Evolutionary conservation across 2,888 invertebrate species (phyloP).

Genomic region (Chymomyza procnemis): DNA sequence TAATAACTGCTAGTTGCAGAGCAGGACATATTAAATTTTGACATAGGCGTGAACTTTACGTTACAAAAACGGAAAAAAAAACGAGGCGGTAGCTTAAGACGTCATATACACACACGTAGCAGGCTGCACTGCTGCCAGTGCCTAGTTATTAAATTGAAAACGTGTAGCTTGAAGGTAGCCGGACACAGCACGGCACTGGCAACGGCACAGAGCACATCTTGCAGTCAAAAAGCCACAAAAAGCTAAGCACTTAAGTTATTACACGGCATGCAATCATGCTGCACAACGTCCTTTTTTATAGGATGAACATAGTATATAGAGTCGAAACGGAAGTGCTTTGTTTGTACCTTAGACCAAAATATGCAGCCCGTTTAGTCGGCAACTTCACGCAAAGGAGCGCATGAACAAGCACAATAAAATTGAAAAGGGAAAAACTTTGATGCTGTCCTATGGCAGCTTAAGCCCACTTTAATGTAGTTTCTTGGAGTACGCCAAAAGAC

Average conservation of each 20-base stretch:
- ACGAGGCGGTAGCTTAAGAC: slow-evolving; percentile 52
- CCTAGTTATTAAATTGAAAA: slow-evolving; percentile 62
- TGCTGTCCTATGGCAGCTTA: too few relatives aligned
- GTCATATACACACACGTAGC: slow-evolving; percentile 40
- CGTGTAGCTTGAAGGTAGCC: slow-evolving; percentile 43
- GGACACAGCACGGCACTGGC: slow-evolving; percentile 5
- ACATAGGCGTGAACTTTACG: slow-evolving; percentile 71
- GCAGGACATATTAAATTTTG: slow-evolving; percentile 56
- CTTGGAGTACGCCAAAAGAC: too few relatives aligned
- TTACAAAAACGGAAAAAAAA: slow-evolving; percentile 45
- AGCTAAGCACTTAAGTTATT: slow-evolving; percentile 70
- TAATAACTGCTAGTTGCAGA: slow-evolving; percentile 35
- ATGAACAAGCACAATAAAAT: neutral
- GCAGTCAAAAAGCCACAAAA: slow-evolving; percentile 50
- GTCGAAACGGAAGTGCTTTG: slow-evolving; percentile 62
- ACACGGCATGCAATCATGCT: slow-evolving; percentile 63
- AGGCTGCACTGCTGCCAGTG: neutral
- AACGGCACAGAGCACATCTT: neutral
- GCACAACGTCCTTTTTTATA: slow-evolving; percentile 10
- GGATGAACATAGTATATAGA: slow-evolving; percentile 17
- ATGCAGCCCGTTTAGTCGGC: neutral
- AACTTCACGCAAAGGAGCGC: neutral
- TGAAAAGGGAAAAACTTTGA: neutral
- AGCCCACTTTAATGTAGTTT: too few relatives aligned
- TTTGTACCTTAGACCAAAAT: slow-evolving; percentile 44